A percentile compares a stretch with the other conserved stretches of the same genome.
Conservation (phyloP, 2,113 vertebrate genomes). For the Nothoprocta pentlandii region DNA sequence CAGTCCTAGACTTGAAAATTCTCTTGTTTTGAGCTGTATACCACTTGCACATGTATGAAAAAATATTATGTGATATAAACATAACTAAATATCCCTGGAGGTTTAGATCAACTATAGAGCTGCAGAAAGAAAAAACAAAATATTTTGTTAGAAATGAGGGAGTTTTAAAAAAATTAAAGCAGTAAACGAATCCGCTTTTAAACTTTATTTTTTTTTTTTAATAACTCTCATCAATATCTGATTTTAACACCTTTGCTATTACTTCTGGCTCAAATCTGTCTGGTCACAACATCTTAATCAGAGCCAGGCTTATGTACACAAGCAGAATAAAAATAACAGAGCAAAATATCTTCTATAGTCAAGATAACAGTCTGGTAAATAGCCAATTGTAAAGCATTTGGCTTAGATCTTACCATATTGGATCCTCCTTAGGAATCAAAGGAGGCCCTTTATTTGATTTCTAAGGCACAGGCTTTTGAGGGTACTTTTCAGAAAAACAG, state of each 20-base stretch:
- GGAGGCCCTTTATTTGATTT: not conserved
- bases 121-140: not conserved
- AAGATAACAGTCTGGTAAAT: not conserved
- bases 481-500: constrained; percentile 2
- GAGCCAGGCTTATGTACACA: not conserved
- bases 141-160: not conserved
- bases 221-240: not conserved
- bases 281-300: not conserved
- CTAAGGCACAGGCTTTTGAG: not conserved
- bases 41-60: not conserved
- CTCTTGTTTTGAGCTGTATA: not conserved
- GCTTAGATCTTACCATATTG: not conserved
- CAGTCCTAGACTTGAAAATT: not conserved
- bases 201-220: not conserved
- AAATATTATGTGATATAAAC: not conserved
- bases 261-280: not conserved
- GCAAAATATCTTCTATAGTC: not conserved
- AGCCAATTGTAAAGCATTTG: not conserved
- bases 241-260: not conserved
- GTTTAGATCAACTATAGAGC: not conserved
- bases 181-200: not conserved
- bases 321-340: not conserved
- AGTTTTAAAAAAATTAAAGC: not conserved
- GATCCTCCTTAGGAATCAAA: not conserved
- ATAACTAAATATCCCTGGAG: not conserved